Evolutionary conservation across 2,113 vertebrate genomes (phyloP).

Genomic region (Azemiops feae): DNA sequence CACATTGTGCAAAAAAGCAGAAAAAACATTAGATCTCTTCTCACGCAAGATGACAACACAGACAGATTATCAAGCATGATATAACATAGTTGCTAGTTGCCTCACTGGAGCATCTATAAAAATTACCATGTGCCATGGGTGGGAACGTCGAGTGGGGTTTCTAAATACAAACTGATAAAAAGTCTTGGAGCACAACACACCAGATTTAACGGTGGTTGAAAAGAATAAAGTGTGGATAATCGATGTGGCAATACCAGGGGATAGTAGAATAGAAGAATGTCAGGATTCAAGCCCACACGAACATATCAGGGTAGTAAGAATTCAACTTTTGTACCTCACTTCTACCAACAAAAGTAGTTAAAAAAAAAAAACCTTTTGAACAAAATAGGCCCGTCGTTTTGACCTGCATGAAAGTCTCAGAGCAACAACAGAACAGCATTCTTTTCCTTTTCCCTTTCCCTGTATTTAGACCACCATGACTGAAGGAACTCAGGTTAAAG

Average conservation of each 20-base stretch:
- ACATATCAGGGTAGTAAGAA: neutral
- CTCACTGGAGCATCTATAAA: neutral
- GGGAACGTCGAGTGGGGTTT: neutral
- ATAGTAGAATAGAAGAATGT: neutral
- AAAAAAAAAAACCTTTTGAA: neutral
- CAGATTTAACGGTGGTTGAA: neutral
- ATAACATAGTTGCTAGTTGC: neutral
- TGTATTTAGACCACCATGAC: neutral
- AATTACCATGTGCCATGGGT: neutral
- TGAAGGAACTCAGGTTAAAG: neutral
- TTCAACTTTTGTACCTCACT: neutral
- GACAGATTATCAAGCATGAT: neutral
- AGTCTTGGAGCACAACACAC: neutral
- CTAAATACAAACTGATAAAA: neutral
- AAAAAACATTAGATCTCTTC: neutral
- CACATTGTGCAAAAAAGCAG: neutral
- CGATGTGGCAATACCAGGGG: neutral
- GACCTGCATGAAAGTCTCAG: neutral
- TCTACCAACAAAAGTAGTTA: neutral
- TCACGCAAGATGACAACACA: neutral
- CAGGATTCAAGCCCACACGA: neutral
- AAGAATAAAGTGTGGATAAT: neutral
- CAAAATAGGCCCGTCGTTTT: neutral
- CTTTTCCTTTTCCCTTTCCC: neutral
- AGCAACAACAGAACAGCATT: neutral